Evolutionary conservation across 1,140 invertebrate species (phyloP).

Genomic region (Orchestia grillus): DNA sequence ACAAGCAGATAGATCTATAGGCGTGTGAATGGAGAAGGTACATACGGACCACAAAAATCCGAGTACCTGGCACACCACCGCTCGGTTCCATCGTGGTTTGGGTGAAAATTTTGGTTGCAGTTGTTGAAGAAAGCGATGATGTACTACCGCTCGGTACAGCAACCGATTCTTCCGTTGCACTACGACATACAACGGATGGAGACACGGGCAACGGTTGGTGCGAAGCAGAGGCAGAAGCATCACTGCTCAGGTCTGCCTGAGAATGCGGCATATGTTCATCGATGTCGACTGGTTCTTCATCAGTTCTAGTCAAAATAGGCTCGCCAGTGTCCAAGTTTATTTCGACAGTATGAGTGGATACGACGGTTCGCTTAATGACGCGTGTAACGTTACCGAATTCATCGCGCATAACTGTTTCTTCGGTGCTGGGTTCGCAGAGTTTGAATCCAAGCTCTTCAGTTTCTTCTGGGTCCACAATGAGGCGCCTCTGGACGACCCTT

Average conservation of each 20-base stretch:
- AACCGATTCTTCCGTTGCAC: neutral
- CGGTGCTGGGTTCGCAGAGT: constrained; percentile 60
- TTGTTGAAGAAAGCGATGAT: constrained; percentile 25
- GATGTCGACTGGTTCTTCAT: neutral
- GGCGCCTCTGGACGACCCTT: constrained; percentile 73
- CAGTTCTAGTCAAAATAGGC: constrained; percentile 42
- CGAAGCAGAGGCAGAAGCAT: neutral
- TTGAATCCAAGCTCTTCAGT: constrained; percentile 68
- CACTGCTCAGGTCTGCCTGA: neutral
- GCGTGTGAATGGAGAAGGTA: constrained; percentile 31
- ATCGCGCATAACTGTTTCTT: constrained; percentile 63
- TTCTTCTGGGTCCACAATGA: constrained; percentile 71
- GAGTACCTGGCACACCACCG: constrained; percentile 30
- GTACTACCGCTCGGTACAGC: constrained; percentile 15
- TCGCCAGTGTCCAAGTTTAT: constrained; percentile 67
- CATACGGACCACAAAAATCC: neutral
- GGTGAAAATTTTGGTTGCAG: constrained; percentile 24
- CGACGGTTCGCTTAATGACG: constrained; percentile 66
- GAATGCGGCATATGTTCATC: neutral
- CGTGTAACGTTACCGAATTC: constrained; percentile 67
- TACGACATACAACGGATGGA: neutral
- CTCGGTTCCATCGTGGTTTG: constrained; percentile 7
- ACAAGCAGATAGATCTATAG: constrained; percentile 11
- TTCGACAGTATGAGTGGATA: constrained; percentile 66
- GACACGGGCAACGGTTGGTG: neutral